Base-by-base conservation (phyloP, 2,888 invertebrate species). In the Gari tellinella region DNA sequence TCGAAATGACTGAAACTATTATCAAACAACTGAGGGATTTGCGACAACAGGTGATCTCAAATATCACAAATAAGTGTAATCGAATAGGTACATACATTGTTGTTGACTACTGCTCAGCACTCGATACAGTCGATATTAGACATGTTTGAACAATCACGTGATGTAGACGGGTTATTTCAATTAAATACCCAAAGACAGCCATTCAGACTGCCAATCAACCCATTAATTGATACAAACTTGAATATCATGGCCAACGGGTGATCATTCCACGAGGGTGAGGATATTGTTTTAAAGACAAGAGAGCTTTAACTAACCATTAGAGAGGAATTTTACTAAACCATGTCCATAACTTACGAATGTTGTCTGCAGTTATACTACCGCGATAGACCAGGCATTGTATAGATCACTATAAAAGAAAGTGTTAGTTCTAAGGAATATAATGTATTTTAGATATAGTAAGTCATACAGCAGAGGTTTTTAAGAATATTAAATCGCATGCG, bases 401-500 rank as follows among this genome's bases (percentile, higher is more conserved):
- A 46, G 17, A 14, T 53, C 31, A 14, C 10, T 62, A 15, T 1
- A 26, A 17, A 46, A 69, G 17, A 69, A 69, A n/a, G 38, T 57
- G 15, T 19, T 38, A n/a, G n/a, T n/a, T n/a, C n/a, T n/a, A n/a
- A n/a, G n/a, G n/a, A n/a, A n/a, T n/a, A n/a, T n/a, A n/a, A 17
- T 57, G 63, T 8, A n/a, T 69, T 45, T 69, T 23, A 51, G 49
- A 19, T 1, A 51, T 25, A n/a, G 38, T 2, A n/a, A 23, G 3
- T 5, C 5, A 0, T 53, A 58, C 40, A 57, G 58, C 1, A 7
- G 38, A 14, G 57, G 63, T 0, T 53, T 53, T 41, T 17, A 69
- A 63, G 31, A 69, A 63, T 31, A 37, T 56, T 19, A 63, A 63
- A 40, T 57, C 58, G 5, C 52, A 70, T 21, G 40, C 40, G 3